Evolutionary conservation across 2,888 invertebrate species (phyloP).

Genomic region (Aethes cnicana): DNA sequence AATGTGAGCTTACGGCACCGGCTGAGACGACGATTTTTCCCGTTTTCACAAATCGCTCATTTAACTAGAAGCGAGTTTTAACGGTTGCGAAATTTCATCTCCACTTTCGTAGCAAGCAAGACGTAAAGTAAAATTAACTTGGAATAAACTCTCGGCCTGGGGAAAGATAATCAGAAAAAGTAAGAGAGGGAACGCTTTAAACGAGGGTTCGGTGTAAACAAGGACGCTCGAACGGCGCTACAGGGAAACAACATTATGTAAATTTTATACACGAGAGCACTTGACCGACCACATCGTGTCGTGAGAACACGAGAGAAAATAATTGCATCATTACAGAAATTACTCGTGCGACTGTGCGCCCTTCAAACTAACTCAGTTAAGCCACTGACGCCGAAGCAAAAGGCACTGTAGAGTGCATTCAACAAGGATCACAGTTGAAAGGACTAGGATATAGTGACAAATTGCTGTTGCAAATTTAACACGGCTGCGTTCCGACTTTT

Average conservation of each 20-base stretch:
- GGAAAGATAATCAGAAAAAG: constrained; percentile 40
- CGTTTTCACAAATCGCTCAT: constrained; percentile 14
- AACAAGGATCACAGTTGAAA: constrained; percentile 41
- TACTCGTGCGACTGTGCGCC: constrained; percentile 47
- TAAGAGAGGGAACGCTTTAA: constrained; percentile 31
- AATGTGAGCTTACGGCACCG: not conserved
- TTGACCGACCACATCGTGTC: constrained; percentile 61
- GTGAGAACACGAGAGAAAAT: constrained; percentile 51
- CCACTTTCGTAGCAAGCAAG: constrained; percentile 9
- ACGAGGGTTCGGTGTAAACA: constrained; percentile 40
- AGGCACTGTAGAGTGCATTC: constrained; percentile 35
- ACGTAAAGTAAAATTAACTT: constrained; percentile 27
- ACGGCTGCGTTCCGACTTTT: constrained; percentile 48
- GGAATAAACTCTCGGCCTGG: constrained; percentile 28
- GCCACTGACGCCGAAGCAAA: constrained; percentile 38
- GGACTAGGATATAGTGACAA: constrained; percentile 37
- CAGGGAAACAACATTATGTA: constrained; percentile 50
- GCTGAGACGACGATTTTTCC: constrained; percentile 6
- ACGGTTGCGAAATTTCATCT: constrained; percentile 4
- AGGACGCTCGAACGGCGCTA: constrained; percentile 34
- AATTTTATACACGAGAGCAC: constrained; percentile 49
- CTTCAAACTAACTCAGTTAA: constrained; percentile 54
- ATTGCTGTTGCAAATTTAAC: constrained; percentile 52
- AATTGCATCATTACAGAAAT: constrained; percentile 68
- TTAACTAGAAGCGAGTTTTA: constrained; percentile 9